phyloP scores from a whole-genome alignment of 2,113 vertebrate species.

The Plotosus lineatus region DNA sequence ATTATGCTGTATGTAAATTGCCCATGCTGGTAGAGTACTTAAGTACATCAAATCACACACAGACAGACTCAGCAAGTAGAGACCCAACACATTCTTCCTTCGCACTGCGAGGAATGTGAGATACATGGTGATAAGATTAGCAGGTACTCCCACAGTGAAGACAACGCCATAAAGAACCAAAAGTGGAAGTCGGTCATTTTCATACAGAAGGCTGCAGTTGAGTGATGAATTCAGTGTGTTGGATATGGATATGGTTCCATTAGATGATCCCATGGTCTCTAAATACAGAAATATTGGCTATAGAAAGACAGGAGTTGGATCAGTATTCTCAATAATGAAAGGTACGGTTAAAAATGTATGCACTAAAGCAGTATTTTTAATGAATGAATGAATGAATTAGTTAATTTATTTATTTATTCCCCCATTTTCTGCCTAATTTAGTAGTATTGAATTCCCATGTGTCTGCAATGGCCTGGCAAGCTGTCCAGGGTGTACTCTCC shows the following conservation, averaged over 20 bases:
- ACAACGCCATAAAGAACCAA: slow-evolving; percentile 74
- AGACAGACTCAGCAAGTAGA: slow-evolving; percentile 83
- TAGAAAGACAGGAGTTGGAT: not conserved
- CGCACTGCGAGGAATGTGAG: slow-evolving; percentile 73
- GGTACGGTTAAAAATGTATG: not conserved
- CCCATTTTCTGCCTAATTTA: no score
- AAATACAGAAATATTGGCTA: not conserved
- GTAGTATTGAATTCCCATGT: no score
- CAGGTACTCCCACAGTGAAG: slow-evolving; percentile 74
- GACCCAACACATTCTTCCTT: slow-evolving; percentile 73
- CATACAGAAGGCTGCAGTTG: slow-evolving; percentile 55
- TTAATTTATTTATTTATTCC: no score
- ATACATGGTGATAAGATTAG: slow-evolving; percentile 77
- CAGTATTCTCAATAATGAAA: not conserved
- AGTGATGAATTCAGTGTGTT: not conserved
- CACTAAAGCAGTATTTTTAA: not conserved
- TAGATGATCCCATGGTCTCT: slow-evolving; percentile 17
- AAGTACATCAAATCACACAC: slow-evolving; percentile 84
- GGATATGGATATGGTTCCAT: not conserved
- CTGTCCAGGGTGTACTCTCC: no score
- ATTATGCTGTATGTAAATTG: slow-evolving; percentile 64
- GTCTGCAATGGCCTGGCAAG: no score
- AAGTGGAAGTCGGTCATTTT: slow-evolving; percentile 62
- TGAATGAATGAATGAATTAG: no score
- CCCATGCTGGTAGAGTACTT: slow-evolving; percentile 83